These are phyloP conservation scores for Cyclophora punctaria DNA, from an alignment of 2,888 invertebrate species.

Conservation along the genomic window DNA sequence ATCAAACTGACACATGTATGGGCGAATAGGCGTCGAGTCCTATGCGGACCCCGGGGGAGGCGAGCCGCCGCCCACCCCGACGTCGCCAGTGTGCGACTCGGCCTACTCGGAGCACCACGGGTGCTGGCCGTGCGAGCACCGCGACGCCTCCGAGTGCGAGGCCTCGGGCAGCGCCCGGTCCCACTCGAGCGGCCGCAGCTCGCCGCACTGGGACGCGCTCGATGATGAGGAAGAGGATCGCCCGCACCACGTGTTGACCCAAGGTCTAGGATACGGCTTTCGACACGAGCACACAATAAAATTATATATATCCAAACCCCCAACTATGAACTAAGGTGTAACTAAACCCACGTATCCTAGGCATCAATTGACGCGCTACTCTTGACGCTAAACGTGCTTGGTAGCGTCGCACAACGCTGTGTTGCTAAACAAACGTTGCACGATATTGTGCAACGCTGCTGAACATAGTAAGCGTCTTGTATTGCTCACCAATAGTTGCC, in stretches of 20 bases:
- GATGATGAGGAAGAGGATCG: constrained; percentile 59
- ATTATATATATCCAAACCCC: constrained; percentile 26
- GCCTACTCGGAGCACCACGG: constrained; percentile 69
- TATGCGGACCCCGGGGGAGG: constrained; percentile 67
- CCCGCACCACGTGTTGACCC: constrained; percentile 55
- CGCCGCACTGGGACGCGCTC: constrained; percentile 57
- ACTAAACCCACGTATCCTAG: too few relatives aligned
- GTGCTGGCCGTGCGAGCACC: constrained; percentile 67
- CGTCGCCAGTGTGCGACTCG: constrained; percentile 68
- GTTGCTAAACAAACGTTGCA: too few relatives aligned
- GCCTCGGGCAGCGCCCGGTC: constrained; percentile 43
- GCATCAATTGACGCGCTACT: too few relatives aligned
- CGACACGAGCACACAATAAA: constrained; percentile 13
- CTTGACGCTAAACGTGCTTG: too few relatives aligned
- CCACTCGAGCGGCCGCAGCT: constrained; percentile 63
- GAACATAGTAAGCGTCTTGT: too few relatives aligned
- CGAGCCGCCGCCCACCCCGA: constrained; percentile 63
- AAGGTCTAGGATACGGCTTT: constrained; percentile 53
- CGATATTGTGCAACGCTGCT: too few relatives aligned
- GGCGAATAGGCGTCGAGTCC: constrained; percentile 57
- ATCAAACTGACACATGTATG: too few relatives aligned
- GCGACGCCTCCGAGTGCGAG: constrained; percentile 54
- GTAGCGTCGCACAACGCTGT: too few relatives aligned
- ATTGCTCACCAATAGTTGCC: too few relatives aligned
- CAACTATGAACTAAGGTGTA: constrained; percentile 13